Base-by-base conservation (phyloP, 2,797 vertebrate genomes). In the Liparis tanakae region DNA sequence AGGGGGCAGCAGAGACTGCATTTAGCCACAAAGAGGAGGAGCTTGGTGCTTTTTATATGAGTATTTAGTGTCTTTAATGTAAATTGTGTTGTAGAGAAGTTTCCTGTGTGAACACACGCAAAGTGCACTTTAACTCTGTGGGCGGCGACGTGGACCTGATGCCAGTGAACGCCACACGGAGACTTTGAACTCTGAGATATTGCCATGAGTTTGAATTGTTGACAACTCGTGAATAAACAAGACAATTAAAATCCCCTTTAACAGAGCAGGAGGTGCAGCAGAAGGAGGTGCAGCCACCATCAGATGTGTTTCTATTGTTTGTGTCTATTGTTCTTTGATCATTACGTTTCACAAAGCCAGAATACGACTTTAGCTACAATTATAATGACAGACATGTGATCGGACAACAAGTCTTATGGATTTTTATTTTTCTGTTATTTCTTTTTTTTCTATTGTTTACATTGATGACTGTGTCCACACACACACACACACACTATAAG, bases 81-180 rank as follows among this genome's bases (percentile, higher is more conserved):
- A 20, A 37, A 34, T 37, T 15, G 20, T 51, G 5, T 72, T 41
- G 15, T 62, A 33, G 37, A 44, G 39, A 5, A 7, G 1, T 15
- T 22, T 7, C 25, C 6, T 34, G 46, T 41, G 25, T 70, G 3
- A 10, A 72, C 39, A 74, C 75, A 61, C 10, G 70, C 18, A 70
- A 74, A 74, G 22, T 84, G 81, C 83, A 87, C 83, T 89, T 88
- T 82, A 74, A 7, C 25, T 30, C 44, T 43, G n/a, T 44, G 15
- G 48, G 51, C 54, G 46, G 60, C 60, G 2, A 74, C 75, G 72
- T 34, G 30, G 46, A 80, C 4, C 43, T 17, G 14, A 37, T 33
- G 9, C 7, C 62, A 66, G n/a, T 10, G 58, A 77, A 55, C 41
- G 0, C 37, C 37, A 41, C 39, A 41, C 39, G 10, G 7, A 55